Conservation (phyloP, 2,888 invertebrate genomes). For the Nesidiocoris tenuis region DNA sequence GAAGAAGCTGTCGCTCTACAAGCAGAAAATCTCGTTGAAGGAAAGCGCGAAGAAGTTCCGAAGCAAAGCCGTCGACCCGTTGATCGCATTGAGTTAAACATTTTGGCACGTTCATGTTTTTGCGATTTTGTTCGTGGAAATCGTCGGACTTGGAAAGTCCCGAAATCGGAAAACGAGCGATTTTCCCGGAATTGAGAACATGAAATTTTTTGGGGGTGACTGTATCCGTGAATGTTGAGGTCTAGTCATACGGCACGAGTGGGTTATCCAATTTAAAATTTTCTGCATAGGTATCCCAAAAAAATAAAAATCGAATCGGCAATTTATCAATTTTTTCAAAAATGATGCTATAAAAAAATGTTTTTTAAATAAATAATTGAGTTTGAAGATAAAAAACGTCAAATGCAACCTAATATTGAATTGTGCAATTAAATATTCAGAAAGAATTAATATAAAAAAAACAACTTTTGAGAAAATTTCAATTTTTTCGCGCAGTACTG, state of each 20-base stretch:
- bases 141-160: neutral
- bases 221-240: neutral
- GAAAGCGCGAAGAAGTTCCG: slow-evolving; percentile 52
- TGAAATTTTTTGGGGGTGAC: neutral
- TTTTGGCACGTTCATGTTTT: neutral
- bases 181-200: neutral
- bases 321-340: too few relatives aligned
- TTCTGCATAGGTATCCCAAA: too few relatives aligned
- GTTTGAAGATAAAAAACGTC: too few relatives aligned
- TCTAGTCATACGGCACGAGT: neutral
- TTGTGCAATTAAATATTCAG: too few relatives aligned
- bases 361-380: too few relatives aligned
- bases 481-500: too few relatives aligned
- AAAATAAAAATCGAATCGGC: too few relatives aligned
- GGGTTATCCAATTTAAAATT: too few relatives aligned
- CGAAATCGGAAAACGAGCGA: neutral
- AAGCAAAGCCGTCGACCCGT: slow-evolving; percentile 64
- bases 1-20: slow-evolving; percentile 50
- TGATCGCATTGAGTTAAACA: slow-evolving; percentile 67
- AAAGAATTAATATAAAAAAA: too few relatives aligned
- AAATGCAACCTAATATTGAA: too few relatives aligned
- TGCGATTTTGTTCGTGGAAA: neutral
- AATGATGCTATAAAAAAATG: too few relatives aligned
- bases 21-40: slow-evolving; percentile 49
- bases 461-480: too few relatives aligned